These are phyloP conservation scores for Danaus melanippus DNA, from an alignment of 1,140 invertebrate species.

Conservation along the genomic window DNA sequence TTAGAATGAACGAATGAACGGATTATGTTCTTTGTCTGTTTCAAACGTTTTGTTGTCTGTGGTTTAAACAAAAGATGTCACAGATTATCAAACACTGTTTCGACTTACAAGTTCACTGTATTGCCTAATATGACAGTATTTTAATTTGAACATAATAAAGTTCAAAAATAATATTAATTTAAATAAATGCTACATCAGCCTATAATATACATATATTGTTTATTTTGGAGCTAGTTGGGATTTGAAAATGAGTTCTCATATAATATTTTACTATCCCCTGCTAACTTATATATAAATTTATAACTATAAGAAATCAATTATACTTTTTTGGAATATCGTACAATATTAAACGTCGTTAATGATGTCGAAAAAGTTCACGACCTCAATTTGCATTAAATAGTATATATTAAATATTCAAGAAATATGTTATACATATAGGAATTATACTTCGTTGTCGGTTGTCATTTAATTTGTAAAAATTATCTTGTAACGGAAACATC, in stretches of 20 bases:
- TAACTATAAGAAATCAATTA: too few species aligned
- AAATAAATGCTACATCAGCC: background rate
- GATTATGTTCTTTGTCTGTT: slow-evolving; percentile 38
- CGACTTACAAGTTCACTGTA: slow-evolving; percentile 3
- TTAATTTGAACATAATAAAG: background rate
- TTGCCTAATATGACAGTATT: slow-evolving; percentile 6
- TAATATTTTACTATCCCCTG: too few species aligned
- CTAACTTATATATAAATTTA: too few species aligned
- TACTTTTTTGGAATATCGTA: too few species aligned
- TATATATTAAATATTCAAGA: slow-evolving; percentile 7
- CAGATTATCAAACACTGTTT: slow-evolving; percentile 10
- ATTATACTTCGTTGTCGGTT: slow-evolving; percentile 4
- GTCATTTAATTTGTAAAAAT: background rate
- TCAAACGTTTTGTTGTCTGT: slow-evolving; percentile 29
- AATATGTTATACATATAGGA: slow-evolving; percentile 5
- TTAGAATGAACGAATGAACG: slow-evolving; percentile 38
- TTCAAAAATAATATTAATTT: slow-evolving; percentile 7
- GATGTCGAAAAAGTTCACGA: slow-evolving; percentile 20
- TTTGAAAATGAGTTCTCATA: slow-evolving; percentile 7
- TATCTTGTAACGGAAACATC: background rate
- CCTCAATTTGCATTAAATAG: slow-evolving; percentile 29
- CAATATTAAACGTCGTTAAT: background rate
- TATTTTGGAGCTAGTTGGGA: slow-evolving; percentile 2
- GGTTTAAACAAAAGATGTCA: slow-evolving; percentile 20
- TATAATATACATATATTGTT: slow-evolving; percentile 6